Evolutionary conservation across 2,797 vertebrate species (phyloP).

Genomic region (Echiichthys vipera): DNA sequence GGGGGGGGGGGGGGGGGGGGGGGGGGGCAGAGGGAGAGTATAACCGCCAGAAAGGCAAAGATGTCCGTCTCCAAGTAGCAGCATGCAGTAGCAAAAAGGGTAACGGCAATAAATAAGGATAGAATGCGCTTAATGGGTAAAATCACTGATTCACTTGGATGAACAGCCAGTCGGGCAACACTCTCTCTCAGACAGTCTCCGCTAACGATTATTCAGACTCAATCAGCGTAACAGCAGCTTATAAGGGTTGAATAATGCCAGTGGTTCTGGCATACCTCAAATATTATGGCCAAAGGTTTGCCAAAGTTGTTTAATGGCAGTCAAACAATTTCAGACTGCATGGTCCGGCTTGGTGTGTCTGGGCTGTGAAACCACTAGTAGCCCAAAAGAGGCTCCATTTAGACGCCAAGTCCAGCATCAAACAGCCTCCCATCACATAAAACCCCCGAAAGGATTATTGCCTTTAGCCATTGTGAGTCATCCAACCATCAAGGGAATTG

Average conservation of each 20-base stretch:
- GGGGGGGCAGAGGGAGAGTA: not conserved
- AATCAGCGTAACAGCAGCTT: slow-evolving; percentile 2
- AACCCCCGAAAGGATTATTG: slow-evolving; percentile 48
- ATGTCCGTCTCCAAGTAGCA: not conserved
- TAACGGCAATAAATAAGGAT: not conserved
- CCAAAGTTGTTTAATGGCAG: not conserved
- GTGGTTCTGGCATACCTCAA: not conserved
- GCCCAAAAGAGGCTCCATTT: slow-evolving; percentile 21
- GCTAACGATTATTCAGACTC: slow-evolving; percentile 5
- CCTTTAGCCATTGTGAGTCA: slow-evolving; percentile 40
- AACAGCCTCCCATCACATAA: slow-evolving; percentile 22
- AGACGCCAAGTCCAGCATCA: slow-evolving; percentile 29
- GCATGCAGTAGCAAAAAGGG: not conserved
- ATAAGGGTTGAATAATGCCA: not conserved
- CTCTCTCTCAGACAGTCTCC: not conserved
- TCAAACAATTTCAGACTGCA: not conserved
- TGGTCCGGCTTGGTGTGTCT: not conserved
- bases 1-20: too few species aligned
- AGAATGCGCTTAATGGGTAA: not conserved
- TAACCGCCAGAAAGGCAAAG: not conserved
- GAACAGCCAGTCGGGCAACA: not conserved
- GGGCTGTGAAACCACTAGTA: slow-evolving; percentile 1
- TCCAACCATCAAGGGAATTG: slow-evolving; percentile 52
- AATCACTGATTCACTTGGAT: not conserved
- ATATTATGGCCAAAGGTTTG: not conserved